phyloP scores from a whole-genome alignment of 2,113 vertebrate genomes.

The Toxostoma redivivum region DNA sequence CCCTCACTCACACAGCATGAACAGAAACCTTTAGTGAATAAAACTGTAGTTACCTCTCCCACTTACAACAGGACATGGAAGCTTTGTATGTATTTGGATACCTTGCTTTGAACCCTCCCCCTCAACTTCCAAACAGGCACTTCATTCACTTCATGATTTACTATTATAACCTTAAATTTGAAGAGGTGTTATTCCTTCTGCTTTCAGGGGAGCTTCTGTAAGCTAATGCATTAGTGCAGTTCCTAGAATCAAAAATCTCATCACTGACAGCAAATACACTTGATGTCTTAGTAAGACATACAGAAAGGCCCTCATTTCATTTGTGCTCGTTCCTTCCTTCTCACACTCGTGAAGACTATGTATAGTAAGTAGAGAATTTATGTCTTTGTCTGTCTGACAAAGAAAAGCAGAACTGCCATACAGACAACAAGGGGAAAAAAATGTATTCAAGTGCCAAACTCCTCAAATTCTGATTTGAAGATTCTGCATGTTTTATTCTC shows the following conservation, averaged over 20 bases:
- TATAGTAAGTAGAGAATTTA: background rate
- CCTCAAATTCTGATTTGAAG: background rate
- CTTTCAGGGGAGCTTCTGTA: background rate
- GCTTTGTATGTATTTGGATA: background rate
- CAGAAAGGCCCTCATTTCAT: background rate
- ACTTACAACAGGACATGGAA: background rate
- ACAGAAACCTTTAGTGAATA: background rate
- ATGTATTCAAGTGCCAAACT: background rate
- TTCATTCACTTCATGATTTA: background rate
- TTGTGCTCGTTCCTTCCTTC: background rate
- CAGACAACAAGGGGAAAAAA: background rate
- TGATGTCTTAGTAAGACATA: background rate
- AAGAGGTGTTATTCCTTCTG: background rate
- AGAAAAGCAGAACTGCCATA: background rate
- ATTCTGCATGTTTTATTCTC: background rate
- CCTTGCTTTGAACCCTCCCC: background rate
- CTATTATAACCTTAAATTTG: background rate
- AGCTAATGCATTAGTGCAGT: background rate
- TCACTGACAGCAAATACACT: background rate
- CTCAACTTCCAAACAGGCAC: background rate
- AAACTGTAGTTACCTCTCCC: background rate
- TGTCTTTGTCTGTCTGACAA: background rate
- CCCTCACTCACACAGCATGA: background rate
- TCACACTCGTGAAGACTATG: background rate
- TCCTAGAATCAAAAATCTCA: background rate